Conservation (phyloP, 1,140 invertebrate genomes). For the Apis laboriosa region DNA sequence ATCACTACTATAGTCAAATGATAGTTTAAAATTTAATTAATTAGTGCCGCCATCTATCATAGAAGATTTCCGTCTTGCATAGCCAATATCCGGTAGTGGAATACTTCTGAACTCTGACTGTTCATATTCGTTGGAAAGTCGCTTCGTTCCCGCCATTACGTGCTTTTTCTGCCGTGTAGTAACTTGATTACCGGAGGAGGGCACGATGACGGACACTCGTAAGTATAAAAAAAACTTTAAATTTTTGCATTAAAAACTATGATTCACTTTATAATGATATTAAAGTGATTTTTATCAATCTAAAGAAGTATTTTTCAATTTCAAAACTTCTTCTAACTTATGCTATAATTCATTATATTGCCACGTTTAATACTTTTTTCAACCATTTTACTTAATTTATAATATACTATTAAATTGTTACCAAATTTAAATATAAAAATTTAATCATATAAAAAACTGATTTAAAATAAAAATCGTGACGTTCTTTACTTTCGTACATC, state of each 20-base stretch:
- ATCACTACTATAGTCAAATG: conserved; percentile 7
- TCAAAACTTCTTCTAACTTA: not conserved
- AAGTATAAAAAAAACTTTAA: conserved; percentile 60
- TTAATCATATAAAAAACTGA: not conserved
- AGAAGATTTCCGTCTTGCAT: conserved; percentile 9
- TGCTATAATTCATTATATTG: not conserved
- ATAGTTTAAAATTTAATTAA: not conserved
- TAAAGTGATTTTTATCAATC: conserved; percentile 21
- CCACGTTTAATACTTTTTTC: not conserved
- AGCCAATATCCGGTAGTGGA: conserved; percentile 35
- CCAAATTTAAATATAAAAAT: not conserved
- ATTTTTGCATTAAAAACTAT: conserved; percentile 13
- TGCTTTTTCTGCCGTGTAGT: conserved; percentile 40
- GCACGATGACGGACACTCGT: conserved; percentile 76
- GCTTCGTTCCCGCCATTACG: conserved; percentile 66
- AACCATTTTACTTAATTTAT: not conserved
- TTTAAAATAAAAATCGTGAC: not conserved
- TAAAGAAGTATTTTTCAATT: not conserved
- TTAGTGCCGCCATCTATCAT: conserved; percentile 10
- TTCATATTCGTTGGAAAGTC: conserved; percentile 25
- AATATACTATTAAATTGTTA: not conserved
- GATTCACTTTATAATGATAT: not conserved
- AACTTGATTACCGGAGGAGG: conserved; percentile 15
- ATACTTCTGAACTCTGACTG: not conserved
- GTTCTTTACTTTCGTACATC: not conserved